A percentile compares a stretch with the other conserved stretches of the same genome.
These are phyloP conservation scores for Siniperca undulata DNA, from an alignment of 2,797 vertebrate genomes.

Conservation along the genomic window DNA sequence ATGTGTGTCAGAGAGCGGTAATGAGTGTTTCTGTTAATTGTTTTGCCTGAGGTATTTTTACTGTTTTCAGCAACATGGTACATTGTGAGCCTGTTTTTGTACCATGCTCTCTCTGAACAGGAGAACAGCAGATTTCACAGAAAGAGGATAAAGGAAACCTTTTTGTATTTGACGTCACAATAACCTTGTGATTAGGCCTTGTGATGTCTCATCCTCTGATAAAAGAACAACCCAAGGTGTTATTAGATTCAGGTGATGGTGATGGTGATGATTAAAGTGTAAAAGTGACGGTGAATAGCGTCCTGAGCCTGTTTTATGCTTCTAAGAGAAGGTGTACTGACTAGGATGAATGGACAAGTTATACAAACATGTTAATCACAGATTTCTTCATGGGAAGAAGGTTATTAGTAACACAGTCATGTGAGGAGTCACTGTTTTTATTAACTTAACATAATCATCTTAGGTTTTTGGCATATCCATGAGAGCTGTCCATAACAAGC, in stretches of 20 bases:
- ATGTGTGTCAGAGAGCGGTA: conserved; percentile 54
- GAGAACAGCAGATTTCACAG: conserved; percentile 21
- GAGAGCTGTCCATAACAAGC: conserved; percentile 62
- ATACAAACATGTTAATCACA: conserved; percentile 2
- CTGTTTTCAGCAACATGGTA: conserved; percentile 18
- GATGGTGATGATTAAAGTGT: background rate
- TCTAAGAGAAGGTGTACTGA: conserved; percentile 2
- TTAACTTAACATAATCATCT: conserved; percentile 64
- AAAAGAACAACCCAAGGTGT: conserved; percentile 10
- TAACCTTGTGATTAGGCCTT: conserved; percentile 32
- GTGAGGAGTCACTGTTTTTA: conserved; percentile 48
- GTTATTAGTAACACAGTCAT: conserved; percentile 11
- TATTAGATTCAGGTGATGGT: conserved; percentile 9
- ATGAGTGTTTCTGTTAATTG: conserved; percentile 46
- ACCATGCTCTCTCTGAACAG: conserved; percentile 4
- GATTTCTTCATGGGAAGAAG: background rate
- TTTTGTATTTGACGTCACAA: conserved; percentile 17
- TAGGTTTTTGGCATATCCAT: conserved; percentile 48
- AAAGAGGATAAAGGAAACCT: conserved; percentile 27
- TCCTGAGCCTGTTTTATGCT: background rate
- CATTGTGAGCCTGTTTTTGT: conserved; percentile 31
- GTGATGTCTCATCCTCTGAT: conserved; percentile 14
- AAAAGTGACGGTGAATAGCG: conserved; percentile 11
- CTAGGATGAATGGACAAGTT: background rate
- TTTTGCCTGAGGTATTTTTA: conserved; percentile 52